Conservation (phyloP, 2,113 vertebrate genomes). For the Hipposideros armiger region DNA sequence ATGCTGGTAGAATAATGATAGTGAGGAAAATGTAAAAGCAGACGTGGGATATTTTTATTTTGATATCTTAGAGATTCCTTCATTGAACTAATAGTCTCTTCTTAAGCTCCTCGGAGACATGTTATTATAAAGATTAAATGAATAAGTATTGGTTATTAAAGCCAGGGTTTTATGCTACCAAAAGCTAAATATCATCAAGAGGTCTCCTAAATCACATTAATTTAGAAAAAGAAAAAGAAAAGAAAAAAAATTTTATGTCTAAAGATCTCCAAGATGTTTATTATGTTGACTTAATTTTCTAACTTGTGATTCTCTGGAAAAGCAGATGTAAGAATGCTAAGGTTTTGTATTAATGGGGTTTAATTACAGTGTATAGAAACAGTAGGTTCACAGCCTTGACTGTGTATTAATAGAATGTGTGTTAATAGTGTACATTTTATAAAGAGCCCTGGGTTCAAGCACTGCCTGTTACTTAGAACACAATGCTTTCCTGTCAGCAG, state of each 20-base stretch:
- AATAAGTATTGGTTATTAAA: conserved; percentile 36
- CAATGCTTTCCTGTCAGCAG: conserved; percentile 17
- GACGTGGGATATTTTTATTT: conserved; percentile 1
- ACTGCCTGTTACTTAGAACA: conserved; percentile 47
- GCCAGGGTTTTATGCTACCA: not conserved
- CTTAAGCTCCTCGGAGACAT: conserved; percentile 4
- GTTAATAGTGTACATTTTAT: not conserved
- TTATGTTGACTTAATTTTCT: conserved; percentile 41
- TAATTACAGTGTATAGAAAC: conserved; percentile 51
- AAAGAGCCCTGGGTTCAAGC: conserved; percentile 12
- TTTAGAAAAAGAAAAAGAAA: not conserved
- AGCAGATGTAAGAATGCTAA: conserved; percentile 27
- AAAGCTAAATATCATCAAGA: conserved; percentile 21
- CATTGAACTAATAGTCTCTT: conserved; percentile 13
- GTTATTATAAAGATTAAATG: conserved; percentile 5
- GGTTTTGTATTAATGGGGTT: conserved; percentile 5
- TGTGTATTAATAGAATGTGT: not conserved
- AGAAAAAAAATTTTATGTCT: not conserved
- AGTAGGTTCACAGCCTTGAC: not conserved
- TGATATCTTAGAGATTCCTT: conserved; percentile 17
- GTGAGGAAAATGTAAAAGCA: not conserved
- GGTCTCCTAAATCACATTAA: conserved; percentile 38
- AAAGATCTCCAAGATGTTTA: conserved; percentile 52
- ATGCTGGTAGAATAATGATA: not conserved
- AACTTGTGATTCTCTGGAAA: conserved; percentile 23